Base-by-base conservation (phyloP, 1,140 invertebrate genomes). In the Nilaparvata lugens region DNA sequence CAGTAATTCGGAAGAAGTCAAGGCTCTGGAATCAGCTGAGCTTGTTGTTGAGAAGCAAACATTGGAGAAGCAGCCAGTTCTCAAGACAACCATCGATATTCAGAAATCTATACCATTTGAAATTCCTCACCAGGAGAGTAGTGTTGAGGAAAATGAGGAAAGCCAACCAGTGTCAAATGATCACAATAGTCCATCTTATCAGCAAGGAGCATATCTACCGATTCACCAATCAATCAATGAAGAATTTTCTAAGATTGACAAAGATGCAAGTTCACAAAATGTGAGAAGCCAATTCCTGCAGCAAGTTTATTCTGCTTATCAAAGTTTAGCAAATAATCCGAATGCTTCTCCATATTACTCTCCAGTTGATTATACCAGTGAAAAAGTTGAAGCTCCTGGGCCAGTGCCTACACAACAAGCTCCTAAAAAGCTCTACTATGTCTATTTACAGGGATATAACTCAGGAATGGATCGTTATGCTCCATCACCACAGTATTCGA, bases 31-130 rank as follows among this genome's bases (percentile, higher is more conserved):
- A 14, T 21, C 35, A 38, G 40, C n/a, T 2, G 55, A 38, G 35
- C 57, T 57, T 1, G 43, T 57, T 28, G 52, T 66, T 16, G 65
- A 66, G 40, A 52, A 66, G 35, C 62, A 64, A 45, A 52, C 43
- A n/a, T 11, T 66, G 2, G 18, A 59, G 14, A 58, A 62, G 35
- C 53, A 62, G 42, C 60, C 62, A 4, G 62, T 64, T 0, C 62
- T 62, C 25, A 66, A 64, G 48, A 66, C 65, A 13, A 55, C 48
- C 16, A 64, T 66, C 4, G 65, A 66, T 56, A 60, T 66, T 21
- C 65, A 66, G 31, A 66, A 66, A 35, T 66, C 65, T 7, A 66
- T 66, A 31, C 65, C 65, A 7, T 64, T 60, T 38, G 65, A 66
- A 53, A 62, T 66, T 14, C 58, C 18, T 45, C 24, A 35, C 16